These are phyloP conservation scores for Pseudoatta argentina DNA, from an alignment of 1,140 invertebrate species.

Conservation along the genomic window DNA sequence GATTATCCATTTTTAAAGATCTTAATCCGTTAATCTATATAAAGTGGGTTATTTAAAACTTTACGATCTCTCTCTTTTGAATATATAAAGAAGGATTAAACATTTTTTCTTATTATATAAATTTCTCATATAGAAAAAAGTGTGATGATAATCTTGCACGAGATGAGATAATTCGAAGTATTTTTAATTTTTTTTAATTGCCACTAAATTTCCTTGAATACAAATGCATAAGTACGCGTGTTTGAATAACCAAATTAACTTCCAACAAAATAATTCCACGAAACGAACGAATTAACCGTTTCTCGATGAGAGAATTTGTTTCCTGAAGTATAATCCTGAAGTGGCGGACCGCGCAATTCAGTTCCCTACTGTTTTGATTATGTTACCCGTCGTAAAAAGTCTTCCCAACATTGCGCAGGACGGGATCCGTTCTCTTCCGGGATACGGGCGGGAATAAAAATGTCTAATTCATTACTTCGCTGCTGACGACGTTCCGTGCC, in stretches of 20 bases:
- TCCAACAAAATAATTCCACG: background rate
- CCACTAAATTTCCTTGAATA: background rate
- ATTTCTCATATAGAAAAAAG: background rate
- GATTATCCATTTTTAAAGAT: constrained; percentile 9
- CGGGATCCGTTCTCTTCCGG: background rate
- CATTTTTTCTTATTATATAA: background rate
- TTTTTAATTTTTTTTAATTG: background rate
- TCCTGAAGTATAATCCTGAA: background rate
- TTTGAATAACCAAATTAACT: background rate
- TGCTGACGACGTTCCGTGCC: background rate
- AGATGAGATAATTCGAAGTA: background rate
- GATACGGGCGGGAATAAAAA: constrained; percentile 57
- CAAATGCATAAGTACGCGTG: background rate
- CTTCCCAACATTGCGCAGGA: constrained; percentile 9
- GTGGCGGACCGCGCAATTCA: background rate
- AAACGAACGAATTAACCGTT: background rate
- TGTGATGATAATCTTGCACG: background rate
- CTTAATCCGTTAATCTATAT: constrained; percentile 19
- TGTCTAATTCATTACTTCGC: constrained; percentile 37
- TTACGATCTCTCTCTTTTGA: background rate
- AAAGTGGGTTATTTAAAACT: constrained; percentile 12
- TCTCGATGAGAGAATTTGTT: background rate
- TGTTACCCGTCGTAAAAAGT: constrained; percentile 23
- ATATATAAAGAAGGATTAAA: background rate
- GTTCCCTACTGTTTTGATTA: constrained; percentile 2